Evolutionary conservation across 2,888 invertebrate species (phyloP).

Genomic region (Lasiommata megera): DNA sequence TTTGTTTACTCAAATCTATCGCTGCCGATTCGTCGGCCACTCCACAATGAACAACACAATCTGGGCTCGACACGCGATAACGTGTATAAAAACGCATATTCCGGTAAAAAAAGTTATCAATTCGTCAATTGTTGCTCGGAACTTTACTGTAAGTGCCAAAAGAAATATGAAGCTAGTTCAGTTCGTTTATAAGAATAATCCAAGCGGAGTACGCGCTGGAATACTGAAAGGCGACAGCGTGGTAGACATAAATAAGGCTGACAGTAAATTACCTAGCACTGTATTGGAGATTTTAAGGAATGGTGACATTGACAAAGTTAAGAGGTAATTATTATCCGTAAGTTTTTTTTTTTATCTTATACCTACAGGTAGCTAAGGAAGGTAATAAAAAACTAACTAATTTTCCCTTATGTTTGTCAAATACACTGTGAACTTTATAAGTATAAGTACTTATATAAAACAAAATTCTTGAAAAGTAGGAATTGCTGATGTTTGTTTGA

Average conservation of each 20-base stretch:
- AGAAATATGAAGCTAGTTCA: conserved; percentile 87
- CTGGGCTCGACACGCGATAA: conserved; percentile 36
- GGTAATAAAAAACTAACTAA: no score
- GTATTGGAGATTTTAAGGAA: conserved; percentile 69
- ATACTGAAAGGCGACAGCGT: conserved; percentile 83
- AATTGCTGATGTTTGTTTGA: no score
- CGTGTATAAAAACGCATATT: conserved; percentile 45
- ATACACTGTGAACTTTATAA: no score
- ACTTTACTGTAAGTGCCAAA: conserved; percentile 48
- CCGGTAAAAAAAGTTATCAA: conserved; percentile 20
- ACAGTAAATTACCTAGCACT: conserved; percentile 57
- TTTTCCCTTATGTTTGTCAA: no score
- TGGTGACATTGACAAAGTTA: conserved; percentile 52
- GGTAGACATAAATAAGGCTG: conserved; percentile 85
- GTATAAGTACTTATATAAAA: no score
- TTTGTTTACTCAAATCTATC: conserved; percentile 22
- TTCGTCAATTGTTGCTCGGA: conserved; percentile 23
- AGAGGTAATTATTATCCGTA: conserved; percentile 51
- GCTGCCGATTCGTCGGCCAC: conserved; percentile 22
- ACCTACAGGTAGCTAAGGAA: no score
- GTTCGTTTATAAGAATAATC: conserved; percentile 79
- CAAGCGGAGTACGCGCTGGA: conserved; percentile 84
- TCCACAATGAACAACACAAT: conserved; percentile 28
- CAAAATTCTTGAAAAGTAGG: no score
- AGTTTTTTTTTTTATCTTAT: neutral